Base-by-base conservation (phyloP, 1,140 invertebrate species). In the Drosophila serrata region DNA sequence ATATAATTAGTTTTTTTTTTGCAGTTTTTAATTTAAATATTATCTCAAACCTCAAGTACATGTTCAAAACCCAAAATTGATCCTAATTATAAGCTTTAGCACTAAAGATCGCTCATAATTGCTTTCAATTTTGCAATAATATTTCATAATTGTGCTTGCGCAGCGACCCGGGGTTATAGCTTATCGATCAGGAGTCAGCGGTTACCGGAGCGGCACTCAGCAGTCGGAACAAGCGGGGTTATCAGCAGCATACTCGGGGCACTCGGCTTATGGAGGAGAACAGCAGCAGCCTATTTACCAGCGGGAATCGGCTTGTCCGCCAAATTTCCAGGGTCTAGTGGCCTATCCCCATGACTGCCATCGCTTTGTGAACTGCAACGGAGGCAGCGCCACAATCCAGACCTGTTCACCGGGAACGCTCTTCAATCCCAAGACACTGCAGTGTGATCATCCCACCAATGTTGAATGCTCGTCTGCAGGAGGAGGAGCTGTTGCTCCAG, bases 301-400 rank as follows among this genome's bases (percentile, higher is more conserved):
- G 33, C 74, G 80, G 12, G 43, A 73, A 15, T 69, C 59, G 19
- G 84, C 91, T n/a, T 96, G 95, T 79, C 95, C 95, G 3, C 24
- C 79, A 13, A 92, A 93, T 31, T 93, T 93, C 6, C 94, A 93
- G 0, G 95, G 95, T 0, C 91, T 93, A 46, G 95, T 95, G 64
- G 93, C 95, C 1, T 95, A 95, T 85, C 93, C 93, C 1, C 90
- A 93, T 1, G 95, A 96, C 75, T 96, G 96, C 56, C 94, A 94
- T 75, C 95, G 95, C 72, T 96, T 95, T 87, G 93, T 96, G 9
- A 96, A 95, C 79, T 96, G 96, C 76, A 95, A 93, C 91, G 94
- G 95, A 27, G 95, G 95, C 1, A 91, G 94, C 29, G 94, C 94
- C 9, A 90, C 93, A 39, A 92, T 95, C 4, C 94, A 95, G 79